A percentile compares a stretch with the other conserved stretches of the same genome.
phyloP scores from a whole-genome alignment of 2,888 invertebrate genomes.

The Stratiomys singularior region DNA sequence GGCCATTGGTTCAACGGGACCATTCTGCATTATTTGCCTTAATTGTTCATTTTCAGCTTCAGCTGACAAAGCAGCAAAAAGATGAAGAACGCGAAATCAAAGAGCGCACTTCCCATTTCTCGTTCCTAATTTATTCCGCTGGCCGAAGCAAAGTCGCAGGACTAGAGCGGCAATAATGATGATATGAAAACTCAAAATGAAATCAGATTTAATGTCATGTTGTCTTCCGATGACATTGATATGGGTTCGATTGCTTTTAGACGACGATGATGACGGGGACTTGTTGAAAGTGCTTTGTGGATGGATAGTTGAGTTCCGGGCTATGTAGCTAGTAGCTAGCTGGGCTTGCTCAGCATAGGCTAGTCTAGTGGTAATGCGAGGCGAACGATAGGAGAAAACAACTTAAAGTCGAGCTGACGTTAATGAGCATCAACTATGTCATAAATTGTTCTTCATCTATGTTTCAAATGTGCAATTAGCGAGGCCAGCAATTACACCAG shows the following conservation, averaged over 20 bases:
- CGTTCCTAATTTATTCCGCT: slow-evolving; percentile 4
- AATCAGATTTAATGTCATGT: slow-evolving; percentile 44
- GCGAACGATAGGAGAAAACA: background rate
- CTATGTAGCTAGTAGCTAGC: too few species aligned
- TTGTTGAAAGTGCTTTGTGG: too few species aligned
- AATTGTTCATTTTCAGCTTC: slow-evolving; percentile 25
- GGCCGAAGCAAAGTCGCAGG: background rate
- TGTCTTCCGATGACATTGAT: slow-evolving; percentile 44
- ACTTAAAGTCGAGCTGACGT: slow-evolving; percentile 13
- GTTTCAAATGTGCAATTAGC: slow-evolving; percentile 25
- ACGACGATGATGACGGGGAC: background rate
- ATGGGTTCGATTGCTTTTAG: slow-evolving; percentile 34
- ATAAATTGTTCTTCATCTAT: slow-evolving; percentile 24
- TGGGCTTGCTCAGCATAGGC: background rate
- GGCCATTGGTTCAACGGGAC: background rate
- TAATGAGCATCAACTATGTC: slow-evolving; percentile 38
- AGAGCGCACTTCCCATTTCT: background rate
- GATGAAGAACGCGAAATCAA: background rate
- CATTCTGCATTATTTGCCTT: slow-evolving; percentile 24
- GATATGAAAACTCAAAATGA: slow-evolving; percentile 40
- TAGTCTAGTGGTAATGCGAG: background rate
- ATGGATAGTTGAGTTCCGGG: too few species aligned
- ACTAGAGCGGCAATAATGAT: slow-evolving; percentile 8
- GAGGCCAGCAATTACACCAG: slow-evolving; percentile 3
- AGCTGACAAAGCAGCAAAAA: background rate